Percentiles rank a stretch among this genome's conserved stretches.
phyloP scores from a whole-genome alignment of 2,888 invertebrate species.

The Pristionchus entomophagus region DNA sequence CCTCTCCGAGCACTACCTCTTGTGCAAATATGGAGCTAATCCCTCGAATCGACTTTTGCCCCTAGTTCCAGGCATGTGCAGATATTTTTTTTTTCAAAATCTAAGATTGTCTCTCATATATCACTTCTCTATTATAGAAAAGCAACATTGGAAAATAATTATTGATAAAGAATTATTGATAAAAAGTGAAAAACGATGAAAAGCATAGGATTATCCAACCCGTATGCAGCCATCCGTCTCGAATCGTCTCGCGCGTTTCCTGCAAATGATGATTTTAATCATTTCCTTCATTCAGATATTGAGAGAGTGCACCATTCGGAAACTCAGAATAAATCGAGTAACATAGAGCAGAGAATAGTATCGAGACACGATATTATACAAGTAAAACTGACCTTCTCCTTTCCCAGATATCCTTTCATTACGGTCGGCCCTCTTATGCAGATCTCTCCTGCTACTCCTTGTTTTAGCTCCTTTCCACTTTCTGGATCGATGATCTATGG shows the following conservation, averaged over 20 bases:
- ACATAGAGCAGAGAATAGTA: not conserved
- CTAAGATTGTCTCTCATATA: no score
- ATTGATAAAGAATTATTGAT: no score
- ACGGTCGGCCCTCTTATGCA: constrained; percentile 92
- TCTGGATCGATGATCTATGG: not conserved
- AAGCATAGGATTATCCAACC: constrained; percentile 40
- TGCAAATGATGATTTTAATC: no score
- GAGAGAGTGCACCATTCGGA: not conserved
- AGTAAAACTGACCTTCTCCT: constrained; percentile 33
- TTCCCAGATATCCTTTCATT: constrained; percentile 87
- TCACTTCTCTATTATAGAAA: no score
- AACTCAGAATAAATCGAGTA: not conserved
- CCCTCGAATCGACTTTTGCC: no score
- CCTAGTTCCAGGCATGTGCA: no score
- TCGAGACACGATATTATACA: no score
- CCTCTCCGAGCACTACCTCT: no score
- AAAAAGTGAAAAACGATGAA: no score
- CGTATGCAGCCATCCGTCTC: constrained; percentile 63
- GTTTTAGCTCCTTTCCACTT: not conserved
- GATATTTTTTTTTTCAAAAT: no score
- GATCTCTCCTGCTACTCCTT: constrained; percentile 79
- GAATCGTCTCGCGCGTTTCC: constrained; percentile 57
- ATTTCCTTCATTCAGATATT: not conserved
- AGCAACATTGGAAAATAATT: no score
- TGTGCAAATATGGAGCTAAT: no score